Conservation (phyloP, 2,113 vertebrate genomes). For the Piaya cayana region DNA sequence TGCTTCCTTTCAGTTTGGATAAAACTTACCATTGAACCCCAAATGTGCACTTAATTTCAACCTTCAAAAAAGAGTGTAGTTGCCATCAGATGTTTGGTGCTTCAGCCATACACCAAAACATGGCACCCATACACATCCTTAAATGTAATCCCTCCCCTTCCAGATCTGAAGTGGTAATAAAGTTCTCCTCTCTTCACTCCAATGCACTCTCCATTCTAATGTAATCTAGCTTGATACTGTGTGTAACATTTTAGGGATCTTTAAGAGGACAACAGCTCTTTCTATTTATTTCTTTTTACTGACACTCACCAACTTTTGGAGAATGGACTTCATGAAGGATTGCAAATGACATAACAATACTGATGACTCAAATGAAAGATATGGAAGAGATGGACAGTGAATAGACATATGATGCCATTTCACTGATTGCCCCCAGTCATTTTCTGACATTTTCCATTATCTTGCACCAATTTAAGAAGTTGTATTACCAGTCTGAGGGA, state of each 20-base stretch:
- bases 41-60: background rate
- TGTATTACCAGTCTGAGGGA: background rate
- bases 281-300: background rate
- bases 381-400: background rate
- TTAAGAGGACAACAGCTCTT: background rate
- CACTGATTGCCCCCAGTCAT: background rate
- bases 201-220: background rate
- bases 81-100: background rate
- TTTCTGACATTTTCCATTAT: background rate
- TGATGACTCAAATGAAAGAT: background rate
- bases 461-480: background rate
- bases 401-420: background rate
- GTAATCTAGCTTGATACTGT: background rate
- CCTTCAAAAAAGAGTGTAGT: background rate
- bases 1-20: background rate
- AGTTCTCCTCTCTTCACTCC: background rate
- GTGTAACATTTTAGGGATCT: background rate
- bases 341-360: background rate
- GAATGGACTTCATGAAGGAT: background rate
- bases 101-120: background rate
- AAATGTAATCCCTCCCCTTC: background rate
- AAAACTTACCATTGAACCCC: background rate
- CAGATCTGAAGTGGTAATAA: background rate
- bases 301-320: background rate
- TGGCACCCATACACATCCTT: background rate